phyloP scores from a whole-genome alignment of 2,888 invertebrate genomes.

The Unio pictorum region DNA sequence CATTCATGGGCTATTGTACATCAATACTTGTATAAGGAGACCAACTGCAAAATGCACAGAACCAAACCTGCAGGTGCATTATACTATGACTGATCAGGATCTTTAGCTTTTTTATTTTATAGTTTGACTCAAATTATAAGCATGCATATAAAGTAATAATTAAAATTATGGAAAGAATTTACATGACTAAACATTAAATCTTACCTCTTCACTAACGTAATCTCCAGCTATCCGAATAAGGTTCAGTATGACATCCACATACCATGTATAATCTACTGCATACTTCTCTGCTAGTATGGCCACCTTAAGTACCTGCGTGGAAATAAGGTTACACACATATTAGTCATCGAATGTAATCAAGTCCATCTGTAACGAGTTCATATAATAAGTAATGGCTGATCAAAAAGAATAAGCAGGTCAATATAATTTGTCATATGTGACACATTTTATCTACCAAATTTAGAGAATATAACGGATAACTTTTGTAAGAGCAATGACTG shows the following conservation, averaged over 20 bases:
- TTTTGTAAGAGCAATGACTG: no score
- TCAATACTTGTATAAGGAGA: no score
- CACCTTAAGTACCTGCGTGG: conserved; percentile 86
- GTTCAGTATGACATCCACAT: conserved; percentile 95
- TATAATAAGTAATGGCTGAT: neutral
- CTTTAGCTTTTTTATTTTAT: no score
- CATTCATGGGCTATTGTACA: no score
- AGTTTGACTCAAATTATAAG: no score
- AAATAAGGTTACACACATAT: neutral
- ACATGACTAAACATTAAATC: conserved; percentile 2
- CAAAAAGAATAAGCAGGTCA: neutral
- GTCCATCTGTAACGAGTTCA: neutral
- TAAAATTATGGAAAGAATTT: no score
- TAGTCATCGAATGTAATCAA: neutral
- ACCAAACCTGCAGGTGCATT: no score
- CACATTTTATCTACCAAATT: neutral
- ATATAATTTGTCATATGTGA: neutral
- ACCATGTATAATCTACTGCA: conserved; percentile 99
- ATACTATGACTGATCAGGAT: no score
- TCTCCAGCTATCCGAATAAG: conserved; percentile 99
- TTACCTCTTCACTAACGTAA: conserved; percentile 98
- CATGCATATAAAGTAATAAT: no score
- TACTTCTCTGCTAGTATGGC: conserved; percentile 99
- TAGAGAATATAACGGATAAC: no score
- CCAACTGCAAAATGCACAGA: no score